Conservation (phyloP, 2,888 invertebrate genomes). For the Stramonita haemastoma region DNA sequence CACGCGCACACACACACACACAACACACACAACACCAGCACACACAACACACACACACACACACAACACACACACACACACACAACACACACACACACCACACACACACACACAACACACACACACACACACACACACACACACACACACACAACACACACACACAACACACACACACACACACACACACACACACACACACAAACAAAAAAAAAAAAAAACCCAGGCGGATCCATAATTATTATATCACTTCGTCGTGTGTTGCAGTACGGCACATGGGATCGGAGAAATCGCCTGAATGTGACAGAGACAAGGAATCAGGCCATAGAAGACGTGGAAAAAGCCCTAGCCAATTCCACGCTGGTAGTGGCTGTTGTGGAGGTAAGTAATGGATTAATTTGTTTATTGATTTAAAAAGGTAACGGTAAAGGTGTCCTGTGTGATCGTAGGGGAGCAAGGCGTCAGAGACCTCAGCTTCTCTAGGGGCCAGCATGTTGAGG, state of each 20-base stretch:
- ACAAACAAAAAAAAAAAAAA: no score
- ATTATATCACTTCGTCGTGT: background rate
- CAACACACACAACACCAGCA: slow-evolving; percentile 13
- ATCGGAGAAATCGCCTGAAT: slow-evolving; percentile 45
- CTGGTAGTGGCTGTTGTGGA: slow-evolving; percentile 76
- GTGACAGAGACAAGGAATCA: slow-evolving; percentile 39
- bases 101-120: no score
- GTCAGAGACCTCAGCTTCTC: no score
- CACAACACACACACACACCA: no score
- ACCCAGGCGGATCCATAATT: no score
- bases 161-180: slow-evolving; percentile 17
- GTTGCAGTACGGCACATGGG: slow-evolving; percentile 48
- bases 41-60: slow-evolving; percentile 26
- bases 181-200: background rate
- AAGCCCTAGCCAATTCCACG: slow-evolving; percentile 63
- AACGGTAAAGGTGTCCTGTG: no score
- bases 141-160: background rate
- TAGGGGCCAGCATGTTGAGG: no score
- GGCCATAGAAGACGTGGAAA: slow-evolving; percentile 50
- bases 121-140: no score
- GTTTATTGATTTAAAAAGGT: no score
- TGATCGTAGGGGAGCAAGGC: no score
- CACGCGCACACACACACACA: slow-evolving; percentile 16
- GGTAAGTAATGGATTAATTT: no score
- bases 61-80: slow-evolving; percentile 17